Evolutionary conservation across 2,888 invertebrate species (phyloP).

Genomic region (Drosophila bunnanda): DNA sequence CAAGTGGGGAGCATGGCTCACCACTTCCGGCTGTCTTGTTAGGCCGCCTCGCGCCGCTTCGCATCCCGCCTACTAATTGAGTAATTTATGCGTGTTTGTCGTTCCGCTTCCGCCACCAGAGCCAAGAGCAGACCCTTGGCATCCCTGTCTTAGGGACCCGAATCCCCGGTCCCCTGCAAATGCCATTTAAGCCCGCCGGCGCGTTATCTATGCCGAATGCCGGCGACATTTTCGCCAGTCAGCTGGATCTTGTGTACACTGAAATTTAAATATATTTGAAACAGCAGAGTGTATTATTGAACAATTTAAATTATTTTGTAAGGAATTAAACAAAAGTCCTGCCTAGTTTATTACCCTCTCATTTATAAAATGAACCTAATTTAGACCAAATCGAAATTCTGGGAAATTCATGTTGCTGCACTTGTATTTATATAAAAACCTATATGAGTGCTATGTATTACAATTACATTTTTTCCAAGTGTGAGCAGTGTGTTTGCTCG

Average conservation of each 20-base stretch:
- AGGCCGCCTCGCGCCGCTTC: constrained; percentile 43
- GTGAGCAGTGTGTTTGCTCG: constrained; percentile 19
- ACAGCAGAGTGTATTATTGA: too few species aligned
- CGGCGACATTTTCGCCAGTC: constrained; percentile 63
- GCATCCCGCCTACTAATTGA: constrained; percentile 73
- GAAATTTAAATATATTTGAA: neutral
- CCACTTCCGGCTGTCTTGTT: constrained; percentile 57
- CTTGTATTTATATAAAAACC: too few species aligned
- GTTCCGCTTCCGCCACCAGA: constrained; percentile 49
- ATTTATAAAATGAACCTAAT: too few species aligned
- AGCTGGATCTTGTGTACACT: constrained; percentile 49
- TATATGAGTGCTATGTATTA: too few species aligned
- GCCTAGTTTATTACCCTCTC: too few species aligned
- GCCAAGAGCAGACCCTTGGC: constrained; percentile 17
- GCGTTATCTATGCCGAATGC: constrained; percentile 58
- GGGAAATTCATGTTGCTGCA: too few species aligned
- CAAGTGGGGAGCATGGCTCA: constrained; percentile 39
- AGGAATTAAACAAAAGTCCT: too few species aligned
- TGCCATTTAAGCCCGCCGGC: constrained; percentile 56
- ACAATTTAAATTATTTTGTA: too few species aligned
- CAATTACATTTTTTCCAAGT: too few species aligned
- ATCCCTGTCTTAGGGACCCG: constrained; percentile 15
- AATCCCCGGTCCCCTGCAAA: constrained; percentile 23
- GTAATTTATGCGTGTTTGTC: constrained; percentile 78
- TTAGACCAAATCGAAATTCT: too few species aligned